Conservation (phyloP, 1,140 invertebrate species). For the Muscidifurax raptorellus region DNA sequence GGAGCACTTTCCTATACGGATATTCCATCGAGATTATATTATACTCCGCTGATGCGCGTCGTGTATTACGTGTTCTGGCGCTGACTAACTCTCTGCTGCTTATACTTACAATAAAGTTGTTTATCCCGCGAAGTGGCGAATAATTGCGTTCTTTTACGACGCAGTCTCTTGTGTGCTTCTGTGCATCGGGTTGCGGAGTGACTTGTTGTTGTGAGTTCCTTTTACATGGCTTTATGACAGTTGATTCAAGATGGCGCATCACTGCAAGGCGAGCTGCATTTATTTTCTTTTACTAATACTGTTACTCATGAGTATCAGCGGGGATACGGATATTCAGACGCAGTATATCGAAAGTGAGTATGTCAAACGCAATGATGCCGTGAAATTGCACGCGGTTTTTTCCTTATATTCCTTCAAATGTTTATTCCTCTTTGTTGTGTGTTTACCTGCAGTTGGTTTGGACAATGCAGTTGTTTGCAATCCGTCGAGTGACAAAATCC, state of each 20-base stretch:
- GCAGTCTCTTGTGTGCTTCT: too few relatives aligned
- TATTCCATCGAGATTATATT: too few relatives aligned
- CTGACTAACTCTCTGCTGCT: too few relatives aligned
- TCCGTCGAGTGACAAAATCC: conserved; percentile 40
- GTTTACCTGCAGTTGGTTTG: conserved; percentile 53
- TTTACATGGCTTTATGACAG: conserved; percentile 43
- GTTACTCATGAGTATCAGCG: not conserved
- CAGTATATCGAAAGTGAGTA: conserved; percentile 24
- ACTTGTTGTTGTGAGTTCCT: not conserved
- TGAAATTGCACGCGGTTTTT: not conserved
- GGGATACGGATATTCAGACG: conserved; percentile 6
- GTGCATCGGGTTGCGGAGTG: too few relatives aligned
- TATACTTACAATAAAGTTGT: too few relatives aligned
- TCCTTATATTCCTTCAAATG: not conserved
- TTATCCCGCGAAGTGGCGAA: too few relatives aligned
- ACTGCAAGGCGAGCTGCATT: conserved; percentile 21
- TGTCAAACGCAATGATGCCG: not conserved
- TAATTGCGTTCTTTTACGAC: too few relatives aligned
- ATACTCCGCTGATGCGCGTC: too few relatives aligned
- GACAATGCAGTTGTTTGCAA: conserved; percentile 58
- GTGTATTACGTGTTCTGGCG: too few relatives aligned
- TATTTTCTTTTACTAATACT: conserved; percentile 30
- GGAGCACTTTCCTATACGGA: too few relatives aligned
- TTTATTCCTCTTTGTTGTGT: not conserved
- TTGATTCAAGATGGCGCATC: conserved; percentile 43